A percentile compares a stretch with the other conserved stretches of the same genome.
phyloP scores from a whole-genome alignment of 2,113 vertebrate genomes.

The Psettodes erumei region DNA sequence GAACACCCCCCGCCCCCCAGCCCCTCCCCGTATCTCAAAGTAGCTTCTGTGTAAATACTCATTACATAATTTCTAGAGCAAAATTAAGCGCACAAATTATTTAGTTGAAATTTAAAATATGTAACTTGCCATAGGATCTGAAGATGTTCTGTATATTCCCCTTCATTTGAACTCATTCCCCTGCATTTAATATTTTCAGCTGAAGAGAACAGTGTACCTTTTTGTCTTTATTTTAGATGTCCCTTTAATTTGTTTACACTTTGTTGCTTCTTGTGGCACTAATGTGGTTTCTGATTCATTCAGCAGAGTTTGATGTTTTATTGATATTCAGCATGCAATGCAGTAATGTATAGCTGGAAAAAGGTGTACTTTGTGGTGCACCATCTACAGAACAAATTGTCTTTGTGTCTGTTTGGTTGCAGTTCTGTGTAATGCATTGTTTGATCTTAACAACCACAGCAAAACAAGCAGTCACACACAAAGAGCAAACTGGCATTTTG shows the following conservation, averaged over 20 bases:
- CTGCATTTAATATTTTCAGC: neutral
- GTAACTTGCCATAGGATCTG: neutral
- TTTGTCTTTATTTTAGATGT: neutral
- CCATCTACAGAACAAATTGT: slow-evolving; percentile 11
- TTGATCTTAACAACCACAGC: slow-evolving; percentile 47
- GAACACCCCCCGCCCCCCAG: neutral
- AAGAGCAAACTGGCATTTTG: slow-evolving; percentile 35
- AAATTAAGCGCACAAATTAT: slow-evolving; percentile 1
- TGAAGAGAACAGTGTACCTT: neutral
- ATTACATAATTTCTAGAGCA: neutral
- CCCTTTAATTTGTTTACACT: slow-evolving; percentile 23
- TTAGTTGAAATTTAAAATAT: neutral
- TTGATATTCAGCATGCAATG: slow-evolving; percentile 54
- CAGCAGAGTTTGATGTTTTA: slow-evolving; percentile 54
- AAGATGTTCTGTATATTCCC: neutral
- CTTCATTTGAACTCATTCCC: neutral
- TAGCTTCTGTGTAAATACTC: neutral
- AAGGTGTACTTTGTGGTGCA: neutral
- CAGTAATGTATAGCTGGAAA: slow-evolving; percentile 52
- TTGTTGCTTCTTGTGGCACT: slow-evolving; percentile 31
- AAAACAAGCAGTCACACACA: neutral
- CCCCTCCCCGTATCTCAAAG: too few species aligned
- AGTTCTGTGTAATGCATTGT: slow-evolving; percentile 31
- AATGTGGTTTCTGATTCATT: slow-evolving; percentile 60
- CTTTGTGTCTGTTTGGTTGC: slow-evolving; percentile 29